phyloP scores from a whole-genome alignment of 92 coral and sea anemone genomes.

The Palythoa caribaeorum region DNA sequence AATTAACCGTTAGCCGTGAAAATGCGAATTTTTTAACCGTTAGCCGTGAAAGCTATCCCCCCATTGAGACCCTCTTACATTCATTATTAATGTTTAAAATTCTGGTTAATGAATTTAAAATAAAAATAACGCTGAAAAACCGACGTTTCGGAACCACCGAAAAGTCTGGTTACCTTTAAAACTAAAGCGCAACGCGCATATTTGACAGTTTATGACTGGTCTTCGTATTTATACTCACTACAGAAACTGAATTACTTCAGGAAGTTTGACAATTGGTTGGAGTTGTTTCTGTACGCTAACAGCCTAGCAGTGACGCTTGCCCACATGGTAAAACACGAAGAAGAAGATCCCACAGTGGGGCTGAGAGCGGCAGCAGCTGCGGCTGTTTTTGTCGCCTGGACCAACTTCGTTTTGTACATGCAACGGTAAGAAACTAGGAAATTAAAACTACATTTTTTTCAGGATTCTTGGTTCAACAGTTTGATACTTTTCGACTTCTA shows the following conservation, averaged over 20 bases:
- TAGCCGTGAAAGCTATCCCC: too few relatives aligned
- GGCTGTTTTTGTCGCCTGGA: conserved; percentile 44
- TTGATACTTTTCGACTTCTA: too few relatives aligned
- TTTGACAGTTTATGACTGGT: too few relatives aligned
- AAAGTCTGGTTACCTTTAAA: too few relatives aligned
- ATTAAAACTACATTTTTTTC: not conserved
- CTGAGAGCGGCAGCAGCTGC: conserved; percentile 42
- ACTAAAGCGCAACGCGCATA: too few relatives aligned
- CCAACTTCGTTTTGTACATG: conserved; percentile 43
- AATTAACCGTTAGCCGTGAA: too few relatives aligned
- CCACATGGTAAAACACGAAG: not conserved
- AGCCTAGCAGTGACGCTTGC: conserved; percentile 15
- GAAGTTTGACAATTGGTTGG: conserved; percentile 52
- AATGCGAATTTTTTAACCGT: too few relatives aligned
- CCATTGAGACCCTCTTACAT: not conserved
- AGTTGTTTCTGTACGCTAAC: conserved; percentile 31
- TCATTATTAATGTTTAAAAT: too few relatives aligned
- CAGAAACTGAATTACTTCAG: conserved; percentile 41
- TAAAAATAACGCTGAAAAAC: too few relatives aligned
- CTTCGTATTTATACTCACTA: not conserved
- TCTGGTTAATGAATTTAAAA: too few relatives aligned
- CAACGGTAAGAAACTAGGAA: conserved; percentile 14
- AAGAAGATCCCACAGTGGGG: not conserved
- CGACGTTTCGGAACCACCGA: too few relatives aligned
- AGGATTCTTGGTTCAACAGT: not conserved